phyloP scores from a whole-genome alignment of 2,888 invertebrate species.

The Cheilosia urbana region DNA sequence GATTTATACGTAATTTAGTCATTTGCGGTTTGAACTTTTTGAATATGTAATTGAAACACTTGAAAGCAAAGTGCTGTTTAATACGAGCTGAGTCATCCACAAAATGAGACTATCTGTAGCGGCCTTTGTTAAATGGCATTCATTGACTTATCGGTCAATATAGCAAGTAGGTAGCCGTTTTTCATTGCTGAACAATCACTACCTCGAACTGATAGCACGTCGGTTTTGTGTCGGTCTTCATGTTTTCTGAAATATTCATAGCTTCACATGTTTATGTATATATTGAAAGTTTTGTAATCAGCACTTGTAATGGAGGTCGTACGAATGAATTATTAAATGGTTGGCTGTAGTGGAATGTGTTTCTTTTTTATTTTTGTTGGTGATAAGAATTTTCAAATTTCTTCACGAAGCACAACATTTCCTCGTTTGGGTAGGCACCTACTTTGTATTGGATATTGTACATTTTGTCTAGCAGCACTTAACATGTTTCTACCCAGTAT shows the following conservation, averaged over 20 bases:
- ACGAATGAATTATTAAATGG: not conserved
- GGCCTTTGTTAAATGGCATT: not conserved
- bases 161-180: not conserved
- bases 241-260: not conserved
- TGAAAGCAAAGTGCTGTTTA: not conserved
- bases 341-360: not conserved
- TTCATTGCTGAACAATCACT: constrained; percentile 2
- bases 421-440: too few species aligned
- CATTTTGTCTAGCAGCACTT: too few species aligned
- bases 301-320: not conserved
- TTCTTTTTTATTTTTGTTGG: not conserved
- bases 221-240: not conserved
- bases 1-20: not conserved
- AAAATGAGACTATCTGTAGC: not conserved
- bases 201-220: constrained; percentile 2
- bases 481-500: too few species aligned
- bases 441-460: too few species aligned
- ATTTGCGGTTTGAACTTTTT: not conserved
- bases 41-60: not conserved
- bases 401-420: too few species aligned
- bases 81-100: not conserved
- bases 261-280: too few species aligned
- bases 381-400: not conserved
- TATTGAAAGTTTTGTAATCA: too few species aligned
- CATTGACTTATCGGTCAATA: constrained; percentile 20